Evolutionary conservation across 1,140 invertebrate genomes (phyloP), one percentile per base, ranked within the genome.

Genomic region (Trichonephila inaurata): DNA sequence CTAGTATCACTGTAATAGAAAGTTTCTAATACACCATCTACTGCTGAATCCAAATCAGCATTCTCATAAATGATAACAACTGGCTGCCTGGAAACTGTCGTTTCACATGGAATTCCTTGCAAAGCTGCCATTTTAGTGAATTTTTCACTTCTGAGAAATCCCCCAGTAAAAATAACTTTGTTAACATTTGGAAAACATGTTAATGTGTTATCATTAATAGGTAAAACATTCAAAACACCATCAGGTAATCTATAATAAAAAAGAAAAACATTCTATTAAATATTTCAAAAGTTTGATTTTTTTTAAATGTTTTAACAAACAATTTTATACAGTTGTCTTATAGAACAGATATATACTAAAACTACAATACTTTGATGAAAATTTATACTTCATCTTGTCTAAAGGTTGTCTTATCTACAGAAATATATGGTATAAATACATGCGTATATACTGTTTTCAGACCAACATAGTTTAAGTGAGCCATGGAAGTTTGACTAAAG

Each of bases 11-110:
- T 96, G 91, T 96, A 96, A 96, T 96, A 97, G 64, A 96, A 95
- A 66, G 64, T 96, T 94, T 96, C 96, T 19, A 97, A 95, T 6
- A 97, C 95, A 58, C 95, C 95, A 94, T 97, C 96, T 83, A 96
- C 96, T 21, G 97, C 96, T 91, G 96, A 97, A 95, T 97, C 96
- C 61, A 97, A 93, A 95, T 97, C 97, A 33, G 96, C 96, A 85
- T 95, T 95, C 89, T 97, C 97, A 95, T 96, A 97, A 88, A 97
- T 96, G 85, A 97, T 95, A 85, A 97, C 96, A 7, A 96, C 95
- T 61, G 96, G 96, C 94, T 64, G 96, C 96, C 81, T 96, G 95
- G 24, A 96, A 94, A 94, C 6, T 10, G 96, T 96, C 94, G 96
- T 10, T 95, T 95, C 83, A 91, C 19, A 90, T 19, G 69, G 24